Base-by-base conservation (phyloP, 2,113 vertebrate species). In the Hystrix brachyura region DNA sequence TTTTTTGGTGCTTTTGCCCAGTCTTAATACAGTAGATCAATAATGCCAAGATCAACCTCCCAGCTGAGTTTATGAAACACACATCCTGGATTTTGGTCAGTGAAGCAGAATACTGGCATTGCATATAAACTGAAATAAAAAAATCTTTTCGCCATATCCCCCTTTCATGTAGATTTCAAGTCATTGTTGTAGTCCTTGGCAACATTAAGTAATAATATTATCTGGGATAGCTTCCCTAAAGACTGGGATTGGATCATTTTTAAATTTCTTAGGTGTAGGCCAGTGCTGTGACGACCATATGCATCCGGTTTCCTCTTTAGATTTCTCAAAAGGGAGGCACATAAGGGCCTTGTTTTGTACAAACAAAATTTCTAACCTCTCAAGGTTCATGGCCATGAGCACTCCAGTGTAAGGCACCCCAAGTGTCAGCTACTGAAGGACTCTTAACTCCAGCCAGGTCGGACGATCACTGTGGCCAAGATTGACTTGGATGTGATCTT, bases 401-500 rank as follows among this genome's bases (percentile, higher is more conserved):
- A 46, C 64, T 74, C 17, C 8, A 34, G 21, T 38, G 2, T 5
- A 88, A 82, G n/a, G 55, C 13, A 0, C 0, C 27, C 15, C 84
- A 18, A 21, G 29, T 38, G 32, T 93, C 5, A 55, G 12, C 25
- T 57, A 11, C 12, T 64, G 48, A 90, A 65, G 15, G 43, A 95
- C 80, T 90, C 38, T 48, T 82, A 46, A 55, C 74, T 90, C 13
- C 19, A 90, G 1, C 14, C 12, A 55, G 59, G 29, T 46, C 7
- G 7, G 29, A 48, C 46, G 60, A 76, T 64, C 46, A 4, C 32
- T 86, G 67, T 79, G 76, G 27, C 59, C 93, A 72, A 90, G n/a
- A 85, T 67, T 88, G 94, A 82, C 12, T 19, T 89, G 34, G 87
- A 86, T 90, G 79, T 62, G 17, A 96, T 96, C 27, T 91, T 97